Evolutionary conservation across 2,113 vertebrate genomes (phyloP).

Genomic region (Glareola pratincola): DNA sequence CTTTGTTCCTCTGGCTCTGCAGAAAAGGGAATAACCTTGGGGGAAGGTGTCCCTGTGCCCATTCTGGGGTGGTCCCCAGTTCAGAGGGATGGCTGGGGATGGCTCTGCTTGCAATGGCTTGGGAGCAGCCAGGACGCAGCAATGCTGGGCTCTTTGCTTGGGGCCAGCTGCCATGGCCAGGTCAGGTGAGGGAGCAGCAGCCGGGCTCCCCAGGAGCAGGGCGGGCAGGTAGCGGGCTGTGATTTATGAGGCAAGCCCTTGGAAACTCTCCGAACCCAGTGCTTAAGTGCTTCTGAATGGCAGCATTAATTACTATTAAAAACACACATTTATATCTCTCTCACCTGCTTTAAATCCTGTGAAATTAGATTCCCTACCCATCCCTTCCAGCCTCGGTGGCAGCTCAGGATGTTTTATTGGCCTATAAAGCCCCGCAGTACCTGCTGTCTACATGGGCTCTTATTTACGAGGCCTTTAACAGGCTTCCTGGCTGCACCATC

Average conservation of each 20-base stretch:
- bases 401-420: conserved; percentile 65
- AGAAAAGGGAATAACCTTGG: not conserved
- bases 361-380: conserved; percentile 69
- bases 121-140: fast-evolving
- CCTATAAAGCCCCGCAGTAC: conserved; percentile 63
- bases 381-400: conserved; percentile 50
- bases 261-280: conserved; percentile 28
- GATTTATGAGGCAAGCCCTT: conserved; percentile 45
- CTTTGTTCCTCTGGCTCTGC: not conserved
- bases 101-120: not conserved
- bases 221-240: not conserved
- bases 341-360: conserved; percentile 73
- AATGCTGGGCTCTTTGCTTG: not conserved
- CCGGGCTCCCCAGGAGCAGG: not conserved
- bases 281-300: conserved; percentile 67
- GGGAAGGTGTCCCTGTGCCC: not conserved
- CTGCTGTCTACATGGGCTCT: conserved; percentile 50
- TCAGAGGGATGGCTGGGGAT: not conserved
- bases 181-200: not conserved
- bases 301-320: conserved; percentile 73
- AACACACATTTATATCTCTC: conserved; percentile 71
- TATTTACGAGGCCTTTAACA: conserved; percentile 66
- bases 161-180: fast-evolving
- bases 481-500: conserved; percentile 23
- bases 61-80: not conserved